Evolutionary conservation across 2,797 vertebrate species (phyloP).

Genomic region (Clarias platycephalus): DNA sequence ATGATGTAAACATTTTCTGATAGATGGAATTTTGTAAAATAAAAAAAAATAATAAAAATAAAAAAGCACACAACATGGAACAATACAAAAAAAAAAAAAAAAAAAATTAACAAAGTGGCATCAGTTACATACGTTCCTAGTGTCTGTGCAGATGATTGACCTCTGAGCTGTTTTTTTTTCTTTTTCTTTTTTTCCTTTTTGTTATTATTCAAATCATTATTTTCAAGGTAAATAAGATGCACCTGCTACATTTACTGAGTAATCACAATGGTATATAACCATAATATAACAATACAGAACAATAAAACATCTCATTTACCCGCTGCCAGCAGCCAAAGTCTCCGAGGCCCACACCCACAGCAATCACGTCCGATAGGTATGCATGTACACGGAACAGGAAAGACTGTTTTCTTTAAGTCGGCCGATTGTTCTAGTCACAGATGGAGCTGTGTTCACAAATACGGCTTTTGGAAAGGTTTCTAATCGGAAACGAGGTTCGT

Average conservation of each 20-base stretch:
- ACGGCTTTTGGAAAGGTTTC: constrained; percentile 5
- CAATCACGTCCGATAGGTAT: constrained; percentile 80
- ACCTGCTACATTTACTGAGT: constrained; percentile 74
- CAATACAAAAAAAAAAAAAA: constrained; percentile 37
- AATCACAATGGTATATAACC: constrained; percentile 60
- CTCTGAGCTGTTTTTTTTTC: constrained; percentile 53
- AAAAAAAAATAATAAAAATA: constrained; percentile 34
- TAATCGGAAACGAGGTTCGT: not conserved
- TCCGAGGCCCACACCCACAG: constrained; percentile 77
- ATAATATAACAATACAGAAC: constrained; percentile 67
- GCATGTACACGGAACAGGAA: constrained; percentile 77
- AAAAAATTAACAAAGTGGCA: constrained; percentile 59
- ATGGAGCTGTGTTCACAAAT: constrained; percentile 6
- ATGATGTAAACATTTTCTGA: constrained; percentile 89
- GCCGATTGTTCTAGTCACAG: constrained; percentile 53
- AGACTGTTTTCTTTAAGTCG: constrained; percentile 71
- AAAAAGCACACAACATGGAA: constrained; percentile 20
- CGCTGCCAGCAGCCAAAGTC: constrained; percentile 80
- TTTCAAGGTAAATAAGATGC: constrained; percentile 68
- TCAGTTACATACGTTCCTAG: constrained; percentile 59
- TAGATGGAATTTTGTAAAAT: constrained; percentile 68
- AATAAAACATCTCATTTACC: constrained; percentile 73
- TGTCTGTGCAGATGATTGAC: constrained; percentile 71
- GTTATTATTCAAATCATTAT: constrained; percentile 38
- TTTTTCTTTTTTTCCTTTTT: not conserved